Conservation (phyloP, 2,888 invertebrate species). For the Tholera decimalis region DNA sequence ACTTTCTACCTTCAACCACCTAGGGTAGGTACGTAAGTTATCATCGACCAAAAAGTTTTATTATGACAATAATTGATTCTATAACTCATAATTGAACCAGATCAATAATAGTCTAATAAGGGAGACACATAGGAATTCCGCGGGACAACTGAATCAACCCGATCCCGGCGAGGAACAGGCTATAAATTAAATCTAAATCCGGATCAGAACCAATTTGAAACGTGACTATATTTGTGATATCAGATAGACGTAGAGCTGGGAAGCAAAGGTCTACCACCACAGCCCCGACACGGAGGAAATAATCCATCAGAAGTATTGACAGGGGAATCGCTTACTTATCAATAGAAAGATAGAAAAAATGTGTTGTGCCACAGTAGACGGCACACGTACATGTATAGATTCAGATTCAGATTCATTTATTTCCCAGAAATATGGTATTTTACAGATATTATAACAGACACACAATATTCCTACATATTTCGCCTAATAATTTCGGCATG, state of each 20-base stretch:
- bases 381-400: too few relatives aligned
- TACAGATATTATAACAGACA: too few relatives aligned
- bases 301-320: not conserved
- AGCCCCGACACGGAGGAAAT: conserved; percentile 10
- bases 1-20: too few relatives aligned
- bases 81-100: not conserved
- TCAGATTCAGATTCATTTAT: too few relatives aligned
- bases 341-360: too few relatives aligned
- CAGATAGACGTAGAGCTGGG: not conserved
- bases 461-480: too few relatives aligned
- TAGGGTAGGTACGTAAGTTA: too few relatives aligned
- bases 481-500: too few relatives aligned
- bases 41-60: too few relatives aligned
- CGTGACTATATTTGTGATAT: conserved; percentile 49
- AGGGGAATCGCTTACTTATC: too few relatives aligned
- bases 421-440: too few relatives aligned
- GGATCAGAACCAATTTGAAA: conserved; percentile 55
- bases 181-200: conserved; percentile 61
- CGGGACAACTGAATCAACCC: conserved; percentile 18
- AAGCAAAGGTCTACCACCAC: not conserved
- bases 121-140: conserved; percentile 4
- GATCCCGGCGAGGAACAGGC: conserved; percentile 33
- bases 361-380: too few relatives aligned
- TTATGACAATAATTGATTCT: not conserved
- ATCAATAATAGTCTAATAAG: not conserved